Base-by-base conservation (phyloP, 2,888 invertebrate species). In the Sericinus montela region DNA sequence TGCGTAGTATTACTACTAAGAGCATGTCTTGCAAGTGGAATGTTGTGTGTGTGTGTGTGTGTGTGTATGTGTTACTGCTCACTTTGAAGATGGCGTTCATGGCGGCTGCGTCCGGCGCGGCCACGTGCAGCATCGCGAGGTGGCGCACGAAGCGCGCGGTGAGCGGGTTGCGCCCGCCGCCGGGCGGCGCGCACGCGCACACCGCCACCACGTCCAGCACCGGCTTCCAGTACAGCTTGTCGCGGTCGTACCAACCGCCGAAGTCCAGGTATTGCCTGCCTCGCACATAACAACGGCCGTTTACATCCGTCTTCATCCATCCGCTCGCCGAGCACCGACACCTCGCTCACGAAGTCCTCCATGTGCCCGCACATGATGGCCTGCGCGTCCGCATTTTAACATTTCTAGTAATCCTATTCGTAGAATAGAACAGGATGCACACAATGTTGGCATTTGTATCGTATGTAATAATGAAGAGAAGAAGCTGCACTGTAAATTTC, bases 111-210 rank as follows among this genome's bases (percentile, higher is more conserved):
- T 91, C 94, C 16, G 98, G 97, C 0, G 94, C 91, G 3, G 97
- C 95, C 59, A 98, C 93, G 25, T 93, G 91, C 51, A 98, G 86
- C 86, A 97, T 92, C 10, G 94, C 96, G 78, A 98, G 97, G 81
- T 98, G 97, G 3, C 98, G 90, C 1, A 96, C 92, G 75, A 96
- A 97, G 59, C 97, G 89, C 0, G 94, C 93, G 0, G 96, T 95
- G 10, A 98, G 88, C 8, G 95, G 94, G 69, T 97, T 96, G 39
- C 96, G 89, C 0, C 97, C 97, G 8, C 97, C 97, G 0, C 97
- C 97, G 0, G 97, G 97, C 0, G 97, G 97, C 0, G 94, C 95
- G 75, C 97, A 97, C 48, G 97, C 97, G 36, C 93, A 93, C 0
- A 94, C 91, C 44, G 98, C 77, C 0, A 95, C 93, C 32, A 97